Evolutionary conservation across 1,140 invertebrate species (phyloP).

Genomic region (Dendroctonus ponderosae): DNA sequence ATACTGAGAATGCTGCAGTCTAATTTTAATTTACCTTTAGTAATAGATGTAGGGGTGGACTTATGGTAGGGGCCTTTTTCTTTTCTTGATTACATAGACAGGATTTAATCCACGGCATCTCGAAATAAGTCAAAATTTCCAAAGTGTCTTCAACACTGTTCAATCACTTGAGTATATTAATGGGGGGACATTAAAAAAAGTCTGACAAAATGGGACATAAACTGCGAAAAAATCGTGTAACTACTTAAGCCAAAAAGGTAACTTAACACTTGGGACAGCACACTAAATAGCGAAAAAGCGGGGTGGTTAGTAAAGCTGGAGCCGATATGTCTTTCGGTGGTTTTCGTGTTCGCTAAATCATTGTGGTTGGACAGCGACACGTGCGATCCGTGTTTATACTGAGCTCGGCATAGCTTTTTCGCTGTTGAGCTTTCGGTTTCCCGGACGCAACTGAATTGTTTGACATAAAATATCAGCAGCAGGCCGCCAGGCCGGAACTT

Average conservation of each 20-base stretch:
- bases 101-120: conserved; percentile 52
- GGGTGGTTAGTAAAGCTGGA: conserved; percentile 14
- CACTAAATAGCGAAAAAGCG: conserved; percentile 8
- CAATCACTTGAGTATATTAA: too few relatives aligned
- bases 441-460: conserved; percentile 43
- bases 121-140: conserved; percentile 1
- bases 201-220: too few relatives aligned
- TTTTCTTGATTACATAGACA: conserved; percentile 53
- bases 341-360: conserved; percentile 19
- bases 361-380: conserved; percentile 7
- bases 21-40: conserved; percentile 46
- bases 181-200: too few relatives aligned
- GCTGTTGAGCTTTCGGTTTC: conserved; percentile 39
- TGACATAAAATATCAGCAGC: conserved; percentile 6
- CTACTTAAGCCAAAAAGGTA: not conserved
- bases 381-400: conserved; percentile 10
- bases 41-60: conserved; percentile 51
- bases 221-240: too few relatives aligned
- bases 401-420: conserved; percentile 10
- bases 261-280: conserved; percentile 10
- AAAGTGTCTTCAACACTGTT: too few relatives aligned
- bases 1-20: too few relatives aligned
- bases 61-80: conserved; percentile 52
- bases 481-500: conserved; percentile 36
- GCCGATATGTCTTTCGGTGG: conserved; percentile 20